Evolutionary conservation across 2,888 invertebrate species (phyloP).

Genomic region (Zele albiditarsus): DNA sequence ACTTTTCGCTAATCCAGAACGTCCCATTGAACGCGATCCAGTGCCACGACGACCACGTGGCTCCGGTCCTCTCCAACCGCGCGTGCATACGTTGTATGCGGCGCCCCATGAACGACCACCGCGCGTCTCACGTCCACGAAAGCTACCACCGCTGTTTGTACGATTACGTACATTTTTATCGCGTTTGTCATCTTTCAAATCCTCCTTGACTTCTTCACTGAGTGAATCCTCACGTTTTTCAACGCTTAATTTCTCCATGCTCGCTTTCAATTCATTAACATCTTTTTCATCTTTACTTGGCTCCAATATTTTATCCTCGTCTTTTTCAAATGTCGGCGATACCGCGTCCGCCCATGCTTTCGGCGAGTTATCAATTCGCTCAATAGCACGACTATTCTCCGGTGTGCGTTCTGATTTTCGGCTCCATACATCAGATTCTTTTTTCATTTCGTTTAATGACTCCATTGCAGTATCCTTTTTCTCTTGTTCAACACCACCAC

Average conservation of each 20-base stretch:
- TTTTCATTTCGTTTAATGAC: conserved; percentile 75
- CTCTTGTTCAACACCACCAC: conserved; percentile 61
- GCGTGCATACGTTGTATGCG: conserved; percentile 66
- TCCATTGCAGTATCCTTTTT: conserved; percentile 68
- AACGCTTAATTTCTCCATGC: conserved; percentile 63
- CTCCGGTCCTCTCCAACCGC: conserved; percentile 75
- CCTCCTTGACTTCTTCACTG: conserved; percentile 69
- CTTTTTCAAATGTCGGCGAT: conserved; percentile 70
- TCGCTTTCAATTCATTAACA: conserved; percentile 62
- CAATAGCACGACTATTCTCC: conserved; percentile 46
- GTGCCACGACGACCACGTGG: conserved; percentile 66
- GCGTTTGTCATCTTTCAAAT: conserved; percentile 70
- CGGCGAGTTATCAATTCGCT: conserved; percentile 61
- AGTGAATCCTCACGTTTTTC: conserved; percentile 73
- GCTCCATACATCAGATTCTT: conserved; percentile 74
- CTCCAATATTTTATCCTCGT: conserved; percentile 72
- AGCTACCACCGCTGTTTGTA: conserved; percentile 72
- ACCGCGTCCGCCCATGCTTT: conserved; percentile 74
- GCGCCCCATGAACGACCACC: conserved; percentile 72
- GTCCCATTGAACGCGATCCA: conserved; percentile 67
- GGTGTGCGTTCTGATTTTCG: conserved; percentile 74
- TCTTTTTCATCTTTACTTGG: conserved; percentile 72
- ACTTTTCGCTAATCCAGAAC: conserved; percentile 70
- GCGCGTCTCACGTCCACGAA: conserved; percentile 61
- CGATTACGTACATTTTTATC: conserved; percentile 67